Conservation (phyloP, 2,797 vertebrate species). For the Momotus momota region DNA sequence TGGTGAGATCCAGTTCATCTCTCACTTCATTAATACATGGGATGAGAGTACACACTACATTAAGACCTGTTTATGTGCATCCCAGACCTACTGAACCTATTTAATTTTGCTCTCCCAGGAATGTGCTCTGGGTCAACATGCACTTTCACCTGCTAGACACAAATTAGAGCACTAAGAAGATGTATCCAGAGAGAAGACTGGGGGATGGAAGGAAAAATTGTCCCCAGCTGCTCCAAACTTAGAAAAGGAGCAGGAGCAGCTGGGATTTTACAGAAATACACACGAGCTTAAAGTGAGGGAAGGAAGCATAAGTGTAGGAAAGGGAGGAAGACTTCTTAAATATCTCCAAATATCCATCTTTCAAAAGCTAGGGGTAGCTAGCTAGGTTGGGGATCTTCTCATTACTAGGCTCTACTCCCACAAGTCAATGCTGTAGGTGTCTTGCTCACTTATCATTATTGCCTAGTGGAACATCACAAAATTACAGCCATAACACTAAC, state of each 20-base stretch:
- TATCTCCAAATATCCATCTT: neutral
- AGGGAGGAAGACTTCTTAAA: neutral
- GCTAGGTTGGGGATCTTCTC: neutral
- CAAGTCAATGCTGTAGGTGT: neutral
- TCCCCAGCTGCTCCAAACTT: neutral
- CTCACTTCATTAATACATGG: constrained; percentile 14
- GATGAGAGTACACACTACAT: constrained; percentile 16
- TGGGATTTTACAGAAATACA: neutral
- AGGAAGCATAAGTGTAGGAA: neutral
- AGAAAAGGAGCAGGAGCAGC: neutral
- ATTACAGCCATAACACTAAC: fast-evolving
- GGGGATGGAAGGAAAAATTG: neutral
- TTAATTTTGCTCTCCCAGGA: constrained; percentile 52
- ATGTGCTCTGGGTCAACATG: neutral
- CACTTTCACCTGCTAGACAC: neutral
- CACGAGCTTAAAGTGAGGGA: neutral
- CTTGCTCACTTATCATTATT: neutral
- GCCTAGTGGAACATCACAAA: neutral
- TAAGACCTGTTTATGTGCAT: constrained; percentile 46
- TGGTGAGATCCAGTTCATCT: constrained; percentile 5
- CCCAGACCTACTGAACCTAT: constrained; percentile 2
- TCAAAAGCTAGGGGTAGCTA: neutral
- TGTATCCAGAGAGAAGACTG: neutral
- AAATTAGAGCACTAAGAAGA: neutral
- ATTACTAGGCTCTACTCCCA: neutral